Evolutionary conservation across 2,888 invertebrate genomes (phyloP).

Genomic region (Augiades crinisus): DNA sequence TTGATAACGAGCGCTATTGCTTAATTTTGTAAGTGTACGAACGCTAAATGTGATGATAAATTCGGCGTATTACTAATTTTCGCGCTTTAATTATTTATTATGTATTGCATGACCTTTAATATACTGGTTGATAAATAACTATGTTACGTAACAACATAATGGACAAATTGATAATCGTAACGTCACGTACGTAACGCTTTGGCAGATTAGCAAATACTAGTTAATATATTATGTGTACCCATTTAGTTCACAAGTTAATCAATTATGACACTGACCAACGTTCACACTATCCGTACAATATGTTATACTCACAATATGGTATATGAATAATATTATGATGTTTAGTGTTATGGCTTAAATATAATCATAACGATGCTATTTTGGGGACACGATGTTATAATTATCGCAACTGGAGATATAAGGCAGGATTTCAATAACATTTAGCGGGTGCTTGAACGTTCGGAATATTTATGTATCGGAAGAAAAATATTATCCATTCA

Average conservation of each 20-base stretch:
- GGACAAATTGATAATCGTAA: background rate
- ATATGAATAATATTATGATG: conserved; percentile 4
- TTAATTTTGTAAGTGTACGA: no score
- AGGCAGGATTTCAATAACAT: conserved; percentile 19
- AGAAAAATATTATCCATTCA: conserved; percentile 6
- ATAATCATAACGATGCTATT: conserved; percentile 4
- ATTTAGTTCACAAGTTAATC: conserved; percentile 1
- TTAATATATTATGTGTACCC: background rate
- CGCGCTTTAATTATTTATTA: no score
- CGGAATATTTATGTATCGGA: conserved; percentile 3
- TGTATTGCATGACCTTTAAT: background rate
- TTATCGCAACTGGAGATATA: conserved; percentile 7
- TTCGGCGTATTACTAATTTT: no score
- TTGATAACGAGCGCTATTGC: no score
- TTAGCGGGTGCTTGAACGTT: background rate
- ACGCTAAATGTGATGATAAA: no score
- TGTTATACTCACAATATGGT: background rate
- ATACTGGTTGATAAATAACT: background rate
- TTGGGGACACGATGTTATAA: conserved; percentile 13
- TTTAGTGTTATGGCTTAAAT: conserved; percentile 10
- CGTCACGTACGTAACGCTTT: background rate
- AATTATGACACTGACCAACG: background rate
- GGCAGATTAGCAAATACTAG: background rate
- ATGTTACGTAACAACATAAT: background rate
- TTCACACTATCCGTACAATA: background rate